These are phyloP conservation scores for Drosophila tanythrix DNA, from an alignment of 2,888 invertebrate genomes.

Conservation along the genomic window DNA sequence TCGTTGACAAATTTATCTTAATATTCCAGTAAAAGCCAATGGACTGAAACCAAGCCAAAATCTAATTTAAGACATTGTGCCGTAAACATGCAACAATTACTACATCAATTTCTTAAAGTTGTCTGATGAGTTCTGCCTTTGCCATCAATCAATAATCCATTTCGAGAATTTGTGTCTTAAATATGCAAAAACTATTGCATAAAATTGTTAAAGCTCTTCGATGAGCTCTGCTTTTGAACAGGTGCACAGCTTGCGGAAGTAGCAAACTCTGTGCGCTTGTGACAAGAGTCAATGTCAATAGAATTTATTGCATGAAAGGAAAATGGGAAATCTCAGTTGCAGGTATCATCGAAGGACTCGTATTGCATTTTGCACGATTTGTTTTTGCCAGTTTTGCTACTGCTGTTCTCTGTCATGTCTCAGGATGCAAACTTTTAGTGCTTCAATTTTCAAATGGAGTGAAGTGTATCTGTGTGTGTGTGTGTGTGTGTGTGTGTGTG, in stretches of 20 bases:
- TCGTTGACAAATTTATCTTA: not conserved
- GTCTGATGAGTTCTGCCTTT: constrained; percentile 1
- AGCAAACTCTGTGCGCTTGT: constrained; percentile 33
- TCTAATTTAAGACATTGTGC: not conserved
- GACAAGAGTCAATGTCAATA: constrained; percentile 49
- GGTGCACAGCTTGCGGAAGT: constrained; percentile 48
- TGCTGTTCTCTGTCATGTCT: constrained; percentile 7
- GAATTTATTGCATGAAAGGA: constrained; percentile 48
- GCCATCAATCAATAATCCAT: not conserved
- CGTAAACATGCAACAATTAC: not conserved
- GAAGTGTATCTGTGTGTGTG: not conserved
- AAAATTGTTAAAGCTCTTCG: constrained; percentile 31
- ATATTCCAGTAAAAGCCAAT: not conserved
- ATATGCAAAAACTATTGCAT: not conserved
- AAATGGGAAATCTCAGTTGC: constrained; percentile 7
- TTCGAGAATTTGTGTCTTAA: not conserved
- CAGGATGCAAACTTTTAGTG: constrained; percentile 46
- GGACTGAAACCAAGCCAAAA: not conserved
- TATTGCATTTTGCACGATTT: constrained; percentile 50
- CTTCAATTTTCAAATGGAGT: constrained; percentile 41
- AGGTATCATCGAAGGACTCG: constrained; percentile 33
- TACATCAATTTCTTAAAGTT: constrained; percentile 32
- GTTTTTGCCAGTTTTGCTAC: constrained; percentile 9
- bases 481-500: constrained; percentile 3
- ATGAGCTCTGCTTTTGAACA: constrained; percentile 27